These are phyloP conservation scores for Bemisia tabaci DNA, from an alignment of 1,140 invertebrate species.

Conservation along the genomic window DNA sequence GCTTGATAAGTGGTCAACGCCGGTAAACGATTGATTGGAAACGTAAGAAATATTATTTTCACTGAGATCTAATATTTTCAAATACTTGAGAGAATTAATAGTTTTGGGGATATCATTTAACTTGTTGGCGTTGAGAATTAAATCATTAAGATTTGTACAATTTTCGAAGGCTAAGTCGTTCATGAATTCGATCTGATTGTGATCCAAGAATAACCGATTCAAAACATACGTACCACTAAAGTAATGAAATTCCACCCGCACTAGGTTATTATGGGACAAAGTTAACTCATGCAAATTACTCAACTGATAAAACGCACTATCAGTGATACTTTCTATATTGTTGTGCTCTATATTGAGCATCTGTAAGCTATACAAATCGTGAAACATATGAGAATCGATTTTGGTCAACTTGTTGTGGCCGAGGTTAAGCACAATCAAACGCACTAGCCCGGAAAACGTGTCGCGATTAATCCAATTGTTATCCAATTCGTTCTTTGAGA, in stretches of 20 bases:
- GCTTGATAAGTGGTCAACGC: slow-evolving; percentile 64
- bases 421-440: slow-evolving; percentile 76
- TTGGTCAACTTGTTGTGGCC: slow-evolving; percentile 69
- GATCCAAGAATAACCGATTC: slow-evolving; percentile 59
- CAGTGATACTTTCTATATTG: slow-evolving; percentile 57
- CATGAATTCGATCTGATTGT: slow-evolving; percentile 58
- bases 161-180: slow-evolving; percentile 73
- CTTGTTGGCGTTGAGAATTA: slow-evolving; percentile 70
- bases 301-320: slow-evolving; percentile 64
- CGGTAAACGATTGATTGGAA: slow-evolving; percentile 63
- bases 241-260: slow-evolving; percentile 56
- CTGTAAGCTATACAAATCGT: slow-evolving; percentile 65
- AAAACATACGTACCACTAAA: slow-evolving; percentile 66
- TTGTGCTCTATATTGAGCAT: slow-evolving; percentile 70
- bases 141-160: slow-evolving; percentile 58
- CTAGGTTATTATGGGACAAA: slow-evolving; percentile 63
- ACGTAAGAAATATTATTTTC: slow-evolving; percentile 63
- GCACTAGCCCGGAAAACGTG: slow-evolving; percentile 73
- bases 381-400: slow-evolving; percentile 64
- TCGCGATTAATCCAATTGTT: slow-evolving; percentile 66
- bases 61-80: slow-evolving; percentile 64
- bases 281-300: slow-evolving; percentile 70
- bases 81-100: slow-evolving; percentile 52
- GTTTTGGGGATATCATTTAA: slow-evolving; percentile 57
- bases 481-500: slow-evolving; percentile 74